A percentile compares a stretch with the other conserved stretches of the same genome.
Conservation (phyloP, 2,797 vertebrate genomes). For the Mormyrops attenuatus region DNA sequence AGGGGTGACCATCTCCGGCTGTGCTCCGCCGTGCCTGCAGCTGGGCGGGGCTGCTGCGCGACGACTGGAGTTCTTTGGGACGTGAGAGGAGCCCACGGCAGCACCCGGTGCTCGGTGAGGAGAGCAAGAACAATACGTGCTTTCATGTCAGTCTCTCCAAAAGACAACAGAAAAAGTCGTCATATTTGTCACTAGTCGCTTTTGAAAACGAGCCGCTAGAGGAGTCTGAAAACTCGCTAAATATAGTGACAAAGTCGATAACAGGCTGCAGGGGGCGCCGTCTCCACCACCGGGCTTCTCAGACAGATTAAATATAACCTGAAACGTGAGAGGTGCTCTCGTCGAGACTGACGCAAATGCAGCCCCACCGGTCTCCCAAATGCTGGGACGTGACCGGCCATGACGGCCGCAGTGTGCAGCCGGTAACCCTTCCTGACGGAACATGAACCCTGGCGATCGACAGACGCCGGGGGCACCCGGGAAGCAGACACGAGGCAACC, state of each 20-base stretch:
- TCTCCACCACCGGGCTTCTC: neutral
- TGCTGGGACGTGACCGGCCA: neutral
- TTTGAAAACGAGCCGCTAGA: no score
- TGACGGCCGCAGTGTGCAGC: neutral
- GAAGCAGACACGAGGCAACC: neutral
- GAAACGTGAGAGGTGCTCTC: neutral
- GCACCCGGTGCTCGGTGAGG: neutral
- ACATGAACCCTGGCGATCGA: no score
- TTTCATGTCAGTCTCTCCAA: no score
- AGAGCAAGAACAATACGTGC: no score
- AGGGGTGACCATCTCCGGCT: no score
- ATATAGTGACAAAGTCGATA: neutral
- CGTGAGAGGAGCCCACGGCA: neutral
- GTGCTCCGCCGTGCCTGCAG: no score
- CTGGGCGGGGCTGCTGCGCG: no score
- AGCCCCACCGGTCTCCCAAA: neutral
- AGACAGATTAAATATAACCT: neutral
- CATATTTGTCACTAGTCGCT: no score
- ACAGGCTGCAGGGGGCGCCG: neutral
- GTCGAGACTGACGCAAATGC: neutral
- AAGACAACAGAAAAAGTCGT: no score
- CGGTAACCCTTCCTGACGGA: neutral
- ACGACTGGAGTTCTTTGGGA: no score
- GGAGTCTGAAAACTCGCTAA: neutral
- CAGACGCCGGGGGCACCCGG: neutral